Evolutionary conservation across 2,888 invertebrate genomes (phyloP).

Genomic region (Anthophora plumipes): DNA sequence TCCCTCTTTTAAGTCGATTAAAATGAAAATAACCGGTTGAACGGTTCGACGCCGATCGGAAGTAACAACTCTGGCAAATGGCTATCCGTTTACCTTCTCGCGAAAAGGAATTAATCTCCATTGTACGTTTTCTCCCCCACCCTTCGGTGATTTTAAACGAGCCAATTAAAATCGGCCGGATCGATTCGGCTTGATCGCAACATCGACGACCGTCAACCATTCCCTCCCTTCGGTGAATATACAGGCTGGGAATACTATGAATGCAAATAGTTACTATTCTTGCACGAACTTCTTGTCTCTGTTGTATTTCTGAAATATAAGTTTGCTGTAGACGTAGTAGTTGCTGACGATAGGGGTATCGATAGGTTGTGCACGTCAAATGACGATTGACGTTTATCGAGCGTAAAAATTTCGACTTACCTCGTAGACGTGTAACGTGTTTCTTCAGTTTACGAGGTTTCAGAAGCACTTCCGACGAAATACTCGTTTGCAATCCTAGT

Average conservation of each 20-base stretch:
- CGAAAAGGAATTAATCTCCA: constrained; percentile 48
- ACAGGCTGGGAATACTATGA: neutral
- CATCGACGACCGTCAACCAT: constrained; percentile 13
- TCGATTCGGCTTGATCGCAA: constrained; percentile 40
- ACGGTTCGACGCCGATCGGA: constrained; percentile 14
- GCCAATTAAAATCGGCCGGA: constrained; percentile 47
- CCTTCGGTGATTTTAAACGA: constrained; percentile 37
- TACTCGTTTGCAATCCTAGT: constrained; percentile 11
- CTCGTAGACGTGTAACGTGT: constrained; percentile 28
- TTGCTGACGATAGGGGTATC: constrained; percentile 30
- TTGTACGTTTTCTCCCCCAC: neutral
- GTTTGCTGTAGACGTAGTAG: too few species aligned
- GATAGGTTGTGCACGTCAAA: constrained; percentile 41
- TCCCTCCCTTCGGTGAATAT: too few species aligned
- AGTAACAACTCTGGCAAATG: constrained; percentile 37
- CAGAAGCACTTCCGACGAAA: constrained; percentile 43
- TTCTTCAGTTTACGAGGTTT: constrained; percentile 57
- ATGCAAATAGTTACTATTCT: neutral
- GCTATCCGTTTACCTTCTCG: constrained; percentile 47
- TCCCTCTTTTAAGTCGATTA: constrained; percentile 40
- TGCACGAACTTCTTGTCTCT: constrained; percentile 25
- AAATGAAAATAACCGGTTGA: constrained; percentile 45
- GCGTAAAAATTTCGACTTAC: constrained; percentile 65
- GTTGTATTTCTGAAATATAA: constrained; percentile 15
- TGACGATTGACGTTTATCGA: constrained; percentile 62